Base-by-base conservation (phyloP, 2,113 vertebrate species). In the Equus quagga region DNA sequence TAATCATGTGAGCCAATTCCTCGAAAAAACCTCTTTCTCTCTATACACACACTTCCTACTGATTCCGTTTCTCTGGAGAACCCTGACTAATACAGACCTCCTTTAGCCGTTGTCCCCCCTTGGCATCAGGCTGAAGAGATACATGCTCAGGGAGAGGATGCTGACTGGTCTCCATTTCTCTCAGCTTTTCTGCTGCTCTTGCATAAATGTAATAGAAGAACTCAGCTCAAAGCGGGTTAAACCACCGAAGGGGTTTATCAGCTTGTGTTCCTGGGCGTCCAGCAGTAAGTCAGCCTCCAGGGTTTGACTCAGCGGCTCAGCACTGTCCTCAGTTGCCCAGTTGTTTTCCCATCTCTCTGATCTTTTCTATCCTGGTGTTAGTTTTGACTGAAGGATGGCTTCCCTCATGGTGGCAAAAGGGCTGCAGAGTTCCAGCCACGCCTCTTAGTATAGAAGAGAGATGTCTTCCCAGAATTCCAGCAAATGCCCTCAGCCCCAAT, bases 231-330 rank as follows among this genome's bases (percentile, higher is more conserved):
- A 41, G 51, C 24, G 41, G 60, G 67, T 70, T 69, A 33, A 81
- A 26, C 46, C 3, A 1, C 13, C 0, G 0, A 56, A 46, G 4
- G 18, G 19, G 8, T 36, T 31, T 44, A 41, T 44, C 49, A 41
- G n/a, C 3, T 0, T 2, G 0, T 8, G 23, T 60, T 23, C 1
- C 28, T 17, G 13, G 1, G 33, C 2, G 14, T 24, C 28, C 58
- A 31, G 79, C 0, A 2, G 15, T 49, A 13, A 41, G 21, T 58
- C 21, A 31, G 46, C 26, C 75, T 70, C 14, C 2, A 26, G 60
- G 21, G 12, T 33, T 62, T 21, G 65, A 54, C 49, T 81, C 65
- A 92, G 92, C 49, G 28, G 18, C 62, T 67, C 41, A 6, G 6
- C 14, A 70, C 28, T 69, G 21, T 46, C 81, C 58, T 8, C 15